Percentiles rank a stretch among this genome's conserved stretches.
phyloP scores from a whole-genome alignment of 2,888 invertebrate genomes.

The Tipula unca region DNA sequence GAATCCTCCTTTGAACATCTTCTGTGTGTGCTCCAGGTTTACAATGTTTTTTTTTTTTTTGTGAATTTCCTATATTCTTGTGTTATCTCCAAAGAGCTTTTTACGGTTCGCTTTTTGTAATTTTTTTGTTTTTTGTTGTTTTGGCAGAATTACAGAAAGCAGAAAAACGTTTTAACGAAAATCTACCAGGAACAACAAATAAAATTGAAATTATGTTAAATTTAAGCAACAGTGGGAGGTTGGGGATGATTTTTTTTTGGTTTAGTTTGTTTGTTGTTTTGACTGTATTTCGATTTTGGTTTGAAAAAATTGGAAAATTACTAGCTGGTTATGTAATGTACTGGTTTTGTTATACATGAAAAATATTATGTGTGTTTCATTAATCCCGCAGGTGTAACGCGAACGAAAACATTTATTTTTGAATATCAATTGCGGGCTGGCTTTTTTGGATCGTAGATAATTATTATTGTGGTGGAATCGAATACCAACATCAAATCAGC shows the following conservation, averaged over 20 bases:
- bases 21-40: neutral
- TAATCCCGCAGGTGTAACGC: neutral
- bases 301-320: neutral
- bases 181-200: conserved; percentile 14
- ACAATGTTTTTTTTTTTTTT: neutral
- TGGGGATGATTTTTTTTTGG: neutral
- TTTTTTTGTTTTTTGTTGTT: neutral
- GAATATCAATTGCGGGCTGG: neutral
- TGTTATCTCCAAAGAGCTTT: neutral
- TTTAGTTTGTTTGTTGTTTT: neutral
- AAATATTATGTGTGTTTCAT: neutral
- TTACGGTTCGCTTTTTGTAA: neutral
- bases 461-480: neutral
- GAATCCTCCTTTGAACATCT: neutral
- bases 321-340: neutral
- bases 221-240: neutral
- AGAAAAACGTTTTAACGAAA: neutral
- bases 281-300: neutral
- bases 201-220: conserved; percentile 14
- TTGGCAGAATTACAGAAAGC: neutral
- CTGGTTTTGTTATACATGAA: neutral
- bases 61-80: neutral
- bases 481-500: too few relatives aligned
- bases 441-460: neutral
- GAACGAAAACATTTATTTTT: neutral